Evolutionary conservation across 1,140 invertebrate genomes (phyloP).

Genomic region (Lepidostoma basale): DNA sequence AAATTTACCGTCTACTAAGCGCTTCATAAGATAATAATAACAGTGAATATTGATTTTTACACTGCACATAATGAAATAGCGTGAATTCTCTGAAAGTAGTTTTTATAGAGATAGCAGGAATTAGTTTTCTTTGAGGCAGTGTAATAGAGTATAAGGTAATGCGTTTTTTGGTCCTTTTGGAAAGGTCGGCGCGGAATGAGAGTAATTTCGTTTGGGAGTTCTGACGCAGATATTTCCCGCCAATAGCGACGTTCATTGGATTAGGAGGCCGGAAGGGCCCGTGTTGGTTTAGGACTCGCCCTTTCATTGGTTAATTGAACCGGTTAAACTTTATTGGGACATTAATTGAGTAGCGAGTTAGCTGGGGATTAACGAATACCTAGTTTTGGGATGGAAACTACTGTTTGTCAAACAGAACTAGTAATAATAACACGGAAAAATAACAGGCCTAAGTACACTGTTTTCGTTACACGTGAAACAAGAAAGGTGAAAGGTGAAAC

Average conservation of each 20-base stretch:
- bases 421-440: too few species aligned
- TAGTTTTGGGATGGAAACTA: too few species aligned
- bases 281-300: constrained; percentile 17
- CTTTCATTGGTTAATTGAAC: constrained; percentile 24
- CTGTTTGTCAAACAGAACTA: too few species aligned
- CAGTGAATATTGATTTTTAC: too few species aligned
- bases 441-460: too few species aligned
- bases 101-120: background rate
- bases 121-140: background rate
- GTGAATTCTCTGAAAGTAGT: background rate
- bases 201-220: constrained; percentile 11
- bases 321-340: constrained; percentile 21
- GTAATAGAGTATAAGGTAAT: constrained; percentile 2
- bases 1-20: too few species aligned
- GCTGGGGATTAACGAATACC: background rate
- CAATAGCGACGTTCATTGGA: constrained; percentile 19
- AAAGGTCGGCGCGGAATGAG: background rate
- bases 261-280: background rate
- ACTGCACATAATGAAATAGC: too few species aligned
- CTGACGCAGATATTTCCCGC: constrained; percentile 12
- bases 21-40: too few species aligned
- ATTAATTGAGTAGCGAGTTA: constrained; percentile 25
- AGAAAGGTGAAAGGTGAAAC: too few species aligned
- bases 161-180: background rate
- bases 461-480: too few species aligned